Evolutionary conservation across 2,113 vertebrate species (phyloP).

Genomic region (Sciurus niger): DNA sequence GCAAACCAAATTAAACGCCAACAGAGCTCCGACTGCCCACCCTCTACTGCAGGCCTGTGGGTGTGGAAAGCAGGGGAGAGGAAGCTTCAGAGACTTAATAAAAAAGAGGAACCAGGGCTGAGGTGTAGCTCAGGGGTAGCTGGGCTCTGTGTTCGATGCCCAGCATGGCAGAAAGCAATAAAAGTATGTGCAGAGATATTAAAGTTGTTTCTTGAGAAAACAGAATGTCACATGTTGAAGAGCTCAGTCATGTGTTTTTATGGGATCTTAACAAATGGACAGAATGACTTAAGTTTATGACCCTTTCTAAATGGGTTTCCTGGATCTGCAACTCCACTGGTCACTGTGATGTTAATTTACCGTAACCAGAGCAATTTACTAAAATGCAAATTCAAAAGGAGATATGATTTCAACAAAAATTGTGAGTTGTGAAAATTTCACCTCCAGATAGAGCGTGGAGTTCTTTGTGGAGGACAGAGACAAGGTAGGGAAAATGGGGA

Average conservation of each 20-base stretch:
- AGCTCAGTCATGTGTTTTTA: not conserved
- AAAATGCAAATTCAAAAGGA: not conserved
- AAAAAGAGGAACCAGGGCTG: not conserved
- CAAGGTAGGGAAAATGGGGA: not conserved
- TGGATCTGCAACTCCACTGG: not conserved
- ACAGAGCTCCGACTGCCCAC: not conserved
- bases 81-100: not conserved
- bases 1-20: not conserved
- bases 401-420: not conserved
- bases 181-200: not conserved
- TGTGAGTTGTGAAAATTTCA: no score
- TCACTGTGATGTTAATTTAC: not conserved
- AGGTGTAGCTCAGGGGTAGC: not conserved
- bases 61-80: not conserved
- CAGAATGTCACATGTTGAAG: not conserved
- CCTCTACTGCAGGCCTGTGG: not conserved
- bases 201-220: constrained; percentile 28
- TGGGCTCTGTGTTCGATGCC: not conserved
- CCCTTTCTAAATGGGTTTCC: not conserved
- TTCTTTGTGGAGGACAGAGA: not conserved
- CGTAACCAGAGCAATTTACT: not conserved
- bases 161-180: not conserved
- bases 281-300: not conserved
- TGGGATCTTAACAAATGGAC: not conserved
- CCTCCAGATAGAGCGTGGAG: not conserved